Conservation (phyloP, 2,113 vertebrate genomes). For the Mesembrinibis cayennensis region DNA sequence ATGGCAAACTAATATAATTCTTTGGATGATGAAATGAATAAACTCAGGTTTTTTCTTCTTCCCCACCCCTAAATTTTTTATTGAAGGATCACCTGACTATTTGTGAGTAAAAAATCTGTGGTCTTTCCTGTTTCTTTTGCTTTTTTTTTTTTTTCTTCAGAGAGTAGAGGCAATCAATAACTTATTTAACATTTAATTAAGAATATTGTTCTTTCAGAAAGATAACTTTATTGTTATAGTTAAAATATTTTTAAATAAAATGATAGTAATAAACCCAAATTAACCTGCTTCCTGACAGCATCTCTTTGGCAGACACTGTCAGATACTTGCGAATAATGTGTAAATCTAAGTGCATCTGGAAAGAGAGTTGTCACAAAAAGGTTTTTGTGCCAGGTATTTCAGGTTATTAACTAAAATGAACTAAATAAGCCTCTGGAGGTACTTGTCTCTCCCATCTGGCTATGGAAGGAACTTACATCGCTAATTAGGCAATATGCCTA, state of each 20-base stretch:
- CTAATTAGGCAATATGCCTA: background rate
- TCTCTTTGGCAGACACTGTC: background rate
- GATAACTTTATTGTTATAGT: background rate
- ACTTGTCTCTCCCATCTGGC: background rate
- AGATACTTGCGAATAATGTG: background rate
- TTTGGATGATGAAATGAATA: background rate
- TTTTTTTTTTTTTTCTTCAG: background rate
- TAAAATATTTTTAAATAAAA: background rate
- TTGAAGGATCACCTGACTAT: background rate
- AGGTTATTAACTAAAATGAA: background rate
- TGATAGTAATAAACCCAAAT: accelerated
- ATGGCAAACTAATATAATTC: background rate
- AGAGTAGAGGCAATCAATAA: background rate
- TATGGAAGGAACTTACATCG: background rate
- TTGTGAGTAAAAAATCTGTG: background rate
- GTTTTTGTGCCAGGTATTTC: background rate
- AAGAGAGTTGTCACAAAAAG: background rate
- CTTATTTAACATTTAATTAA: background rate
- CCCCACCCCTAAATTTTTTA: accelerated
- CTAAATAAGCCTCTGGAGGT: background rate
- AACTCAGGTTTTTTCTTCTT: accelerated
- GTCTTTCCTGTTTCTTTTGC: background rate
- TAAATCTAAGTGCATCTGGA: background rate
- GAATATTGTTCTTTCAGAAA: background rate
- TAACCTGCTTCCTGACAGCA: background rate